Evolutionary conservation across 2,113 vertebrate species (phyloP).

Genomic region (Hippocampus zosterae): DNA sequence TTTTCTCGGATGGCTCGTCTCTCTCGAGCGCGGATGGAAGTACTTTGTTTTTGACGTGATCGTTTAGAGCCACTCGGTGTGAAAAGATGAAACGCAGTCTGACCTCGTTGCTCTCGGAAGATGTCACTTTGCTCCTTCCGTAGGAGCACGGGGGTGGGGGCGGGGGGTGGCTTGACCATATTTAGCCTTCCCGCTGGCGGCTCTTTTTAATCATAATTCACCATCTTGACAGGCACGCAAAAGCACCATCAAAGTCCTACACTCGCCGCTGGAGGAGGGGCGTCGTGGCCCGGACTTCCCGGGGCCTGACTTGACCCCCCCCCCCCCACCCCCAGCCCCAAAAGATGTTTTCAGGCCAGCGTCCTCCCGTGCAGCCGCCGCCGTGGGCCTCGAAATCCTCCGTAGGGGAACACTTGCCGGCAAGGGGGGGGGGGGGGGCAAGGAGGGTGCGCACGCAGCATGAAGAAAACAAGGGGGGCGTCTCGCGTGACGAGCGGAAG

Average conservation of each 20-base stretch:
- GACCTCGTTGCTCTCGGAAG: neutral
- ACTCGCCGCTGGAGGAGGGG: conserved; percentile 41
- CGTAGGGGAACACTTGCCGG: too few species aligned
- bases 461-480: neutral
- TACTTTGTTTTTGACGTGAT: neutral
- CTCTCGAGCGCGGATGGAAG: conserved; percentile 2
- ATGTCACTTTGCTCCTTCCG: neutral
- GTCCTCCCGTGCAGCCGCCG: conserved; percentile 31
- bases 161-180: conserved; percentile 31
- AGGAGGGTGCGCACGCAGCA: too few species aligned
- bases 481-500: neutral
- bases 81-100: neutral
- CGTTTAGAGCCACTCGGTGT: neutral
- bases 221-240: conserved; percentile 48
- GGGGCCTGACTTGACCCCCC: conserved; percentile 51
- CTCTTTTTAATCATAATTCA: conserved; percentile 57
- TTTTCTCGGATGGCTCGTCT: neutral
- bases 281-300: conserved; percentile 28
- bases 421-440: too few species aligned
- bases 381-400: conserved; percentile 11
- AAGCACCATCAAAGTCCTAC: conserved; percentile 50
- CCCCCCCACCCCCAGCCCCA: too few species aligned
- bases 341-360: conserved; percentile 43
- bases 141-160: neutral
- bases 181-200: conserved; percentile 35